Evolutionary conservation across 2,888 invertebrate genomes (phyloP).

Genomic region (Hirudinaria manillensis): DNA sequence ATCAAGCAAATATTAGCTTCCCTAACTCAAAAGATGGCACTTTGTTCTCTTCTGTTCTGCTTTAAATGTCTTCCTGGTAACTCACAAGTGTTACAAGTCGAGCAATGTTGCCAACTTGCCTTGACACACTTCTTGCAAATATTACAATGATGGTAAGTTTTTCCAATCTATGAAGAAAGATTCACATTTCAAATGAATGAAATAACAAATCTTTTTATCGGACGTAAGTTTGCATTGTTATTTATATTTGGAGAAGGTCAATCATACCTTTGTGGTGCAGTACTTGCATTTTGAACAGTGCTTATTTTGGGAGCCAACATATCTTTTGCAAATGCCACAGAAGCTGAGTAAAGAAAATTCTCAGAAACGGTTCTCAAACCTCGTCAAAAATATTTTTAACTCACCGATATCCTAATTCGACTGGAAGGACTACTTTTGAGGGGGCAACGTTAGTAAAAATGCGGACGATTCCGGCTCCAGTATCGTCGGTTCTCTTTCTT

Average conservation of each 20-base stretch:
- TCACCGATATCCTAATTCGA: conserved; percentile 63
- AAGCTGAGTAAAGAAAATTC: conserved; percentile 35
- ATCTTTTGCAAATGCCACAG: conserved; percentile 69
- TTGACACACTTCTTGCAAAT: conserved; percentile 73
- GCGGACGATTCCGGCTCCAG: conserved; percentile 67
- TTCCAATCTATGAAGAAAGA: conserved; percentile 59
- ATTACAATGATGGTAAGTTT: conserved; percentile 66
- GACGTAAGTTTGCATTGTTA: no score
- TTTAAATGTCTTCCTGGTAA: conserved; percentile 40
- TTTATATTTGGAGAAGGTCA: neutral
- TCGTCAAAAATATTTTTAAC: neutral
- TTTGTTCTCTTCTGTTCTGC: neutral
- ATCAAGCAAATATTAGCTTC: no score
- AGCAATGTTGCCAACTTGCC: conserved; percentile 74
- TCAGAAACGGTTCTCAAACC: neutral
- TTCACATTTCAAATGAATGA: neutral
- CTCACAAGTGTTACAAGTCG: conserved; percentile 66
- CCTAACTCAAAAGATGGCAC: no score
- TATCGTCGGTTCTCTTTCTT: conserved; percentile 48
- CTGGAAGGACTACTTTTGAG: conserved; percentile 57
- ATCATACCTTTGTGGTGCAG: conserved; percentile 65
- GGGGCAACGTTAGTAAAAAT: conserved; percentile 75
- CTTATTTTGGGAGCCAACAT: conserved; percentile 64
- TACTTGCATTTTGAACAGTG: conserved; percentile 71
- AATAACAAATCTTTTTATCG: no score